Evolutionary conservation across 1,140 invertebrate genomes (phyloP), one percentile per base, ranked within the genome.

Genomic region (Meloidogyne exigua): DNA sequence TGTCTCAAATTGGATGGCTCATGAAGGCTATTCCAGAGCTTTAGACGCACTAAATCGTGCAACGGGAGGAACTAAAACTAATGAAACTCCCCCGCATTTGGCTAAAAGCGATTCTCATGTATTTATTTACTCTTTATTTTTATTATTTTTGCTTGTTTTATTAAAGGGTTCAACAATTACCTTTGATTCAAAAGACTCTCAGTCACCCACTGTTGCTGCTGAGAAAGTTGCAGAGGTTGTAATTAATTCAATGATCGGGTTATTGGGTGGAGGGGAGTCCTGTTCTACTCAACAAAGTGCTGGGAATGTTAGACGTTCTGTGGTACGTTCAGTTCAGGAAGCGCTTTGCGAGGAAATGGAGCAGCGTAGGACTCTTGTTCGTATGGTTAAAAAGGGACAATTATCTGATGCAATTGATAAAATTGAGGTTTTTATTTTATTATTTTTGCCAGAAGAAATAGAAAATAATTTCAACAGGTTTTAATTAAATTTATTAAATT

Each of bases 321-420:
- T 78, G n/a, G 76, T 78, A 2, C 65, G 68, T 23, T 63, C 65
- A 15, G 65, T 62, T 26, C 70, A 83, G 32, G 64, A 75, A 49
- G 80, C 44, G 2, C 23, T 70, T 57, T 15, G 28, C 63, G 80
- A 78, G 76, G 76, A 82, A 78, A 82, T 88, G 76, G 89, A 96
- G 28, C 39, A 85, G 15, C 77, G 80, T 9, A 18, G 80, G 26
- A 93, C 92, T 91, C 95, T 98, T 88, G 92, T 96, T 85, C 94
- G 94, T 88, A 89, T 98, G 85, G 92, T 98, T 82, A 89, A 96
- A 84, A 91, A 92, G 66, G 95, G 95, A 23, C 91, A 93, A 83
- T 95, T 97, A 91, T 93, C 94, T 21, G 95, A 97, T 89, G 95
- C 96, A 64, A 95, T 98, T 44, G 36, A 69, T 13, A 62, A 26